Percentiles rank a stretch among this genome's conserved stretches.
phyloP scores from a whole-genome alignment of 2,888 invertebrate species.

The Acanthoscelides obtectus region DNA sequence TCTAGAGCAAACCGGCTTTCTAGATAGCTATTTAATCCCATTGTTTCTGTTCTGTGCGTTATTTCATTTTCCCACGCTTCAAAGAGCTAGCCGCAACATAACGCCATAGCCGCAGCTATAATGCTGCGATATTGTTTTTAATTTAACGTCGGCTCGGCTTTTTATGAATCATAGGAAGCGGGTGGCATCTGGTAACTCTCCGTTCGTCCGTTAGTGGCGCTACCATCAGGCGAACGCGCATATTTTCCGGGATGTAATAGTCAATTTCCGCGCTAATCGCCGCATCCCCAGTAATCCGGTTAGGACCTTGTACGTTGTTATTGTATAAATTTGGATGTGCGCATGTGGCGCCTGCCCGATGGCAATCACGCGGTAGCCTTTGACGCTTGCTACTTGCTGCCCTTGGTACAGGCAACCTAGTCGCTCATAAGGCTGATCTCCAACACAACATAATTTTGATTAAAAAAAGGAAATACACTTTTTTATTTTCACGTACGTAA shows the following conservation, averaged over 20 bases:
- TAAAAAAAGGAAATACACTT: too few species aligned
- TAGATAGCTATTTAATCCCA: too few species aligned
- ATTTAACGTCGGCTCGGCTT: not conserved
- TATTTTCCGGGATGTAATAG: conserved; percentile 39
- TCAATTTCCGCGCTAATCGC: conserved; percentile 42
- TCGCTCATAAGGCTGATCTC: not conserved
- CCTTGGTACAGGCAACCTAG: not conserved
- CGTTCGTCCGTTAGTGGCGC: not conserved
- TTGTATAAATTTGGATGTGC: conserved; percentile 37
- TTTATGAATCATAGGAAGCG: conserved; percentile 2
- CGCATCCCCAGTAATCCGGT: conserved; percentile 37
- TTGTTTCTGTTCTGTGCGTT: too few species aligned
- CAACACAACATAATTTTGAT: too few species aligned
- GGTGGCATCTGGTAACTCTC: not conserved
- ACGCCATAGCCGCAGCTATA: not conserved
- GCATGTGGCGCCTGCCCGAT: conserved; percentile 16
- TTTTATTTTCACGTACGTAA: too few species aligned
- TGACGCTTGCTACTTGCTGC: not conserved
- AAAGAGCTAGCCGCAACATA: too few species aligned
- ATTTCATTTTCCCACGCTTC: too few species aligned
- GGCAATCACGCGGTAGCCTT: conserved; percentile 12
- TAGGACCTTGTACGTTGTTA: conserved; percentile 33
- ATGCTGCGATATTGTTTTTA: not conserved
- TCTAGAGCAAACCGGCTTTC: too few species aligned
- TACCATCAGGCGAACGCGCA: conserved; percentile 9